Conservation (phyloP, 2,888 invertebrate species). For the Platycheirus albimanus region DNA sequence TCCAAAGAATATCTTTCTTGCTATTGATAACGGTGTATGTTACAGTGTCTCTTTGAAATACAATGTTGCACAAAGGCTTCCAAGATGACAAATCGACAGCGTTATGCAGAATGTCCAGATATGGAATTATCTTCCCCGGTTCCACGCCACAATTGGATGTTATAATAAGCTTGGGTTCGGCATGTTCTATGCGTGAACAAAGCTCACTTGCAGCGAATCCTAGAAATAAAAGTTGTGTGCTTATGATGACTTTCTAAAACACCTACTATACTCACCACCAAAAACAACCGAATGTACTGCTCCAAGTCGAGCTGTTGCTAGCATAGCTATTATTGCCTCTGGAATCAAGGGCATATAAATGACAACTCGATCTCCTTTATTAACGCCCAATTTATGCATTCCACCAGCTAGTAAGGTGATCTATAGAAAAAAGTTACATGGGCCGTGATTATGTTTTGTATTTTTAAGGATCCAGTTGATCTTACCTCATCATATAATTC, state of each 20-base stretch:
- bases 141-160: slow-evolving; percentile 96
- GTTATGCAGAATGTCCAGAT: slow-evolving; percentile 81
- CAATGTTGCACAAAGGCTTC: slow-evolving; percentile 91
- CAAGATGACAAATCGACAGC: slow-evolving; percentile 89
- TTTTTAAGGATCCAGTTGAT: not conserved
- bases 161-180: slow-evolving; percentile 93
- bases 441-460: not conserved
- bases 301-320: slow-evolving; percentile 93
- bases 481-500: slow-evolving; percentile 91
- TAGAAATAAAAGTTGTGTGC: slow-evolving; percentile 77
- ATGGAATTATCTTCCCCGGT: slow-evolving; percentile 89
- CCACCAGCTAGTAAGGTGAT: slow-evolving; percentile 89
- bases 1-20: slow-evolving; percentile 90
- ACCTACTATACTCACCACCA: slow-evolving; percentile 89
- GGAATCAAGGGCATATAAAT: slow-evolving; percentile 98
- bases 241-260: not conserved
- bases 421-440: slow-evolving; percentile 49
- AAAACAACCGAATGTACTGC: slow-evolving; percentile 98
- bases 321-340: slow-evolving; percentile 93
- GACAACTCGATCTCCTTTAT: slow-evolving; percentile 91
- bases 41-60: slow-evolving; percentile 90
- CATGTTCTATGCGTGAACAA: slow-evolving; percentile 92
- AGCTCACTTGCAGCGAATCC: slow-evolving; percentile 96
- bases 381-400: slow-evolving; percentile 89
- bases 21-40: slow-evolving; percentile 85